Evolutionary conservation across 2,113 vertebrate species (phyloP), one percentile per base, ranked within the genome.

Genomic region (Malurus melanocephalus): DNA sequence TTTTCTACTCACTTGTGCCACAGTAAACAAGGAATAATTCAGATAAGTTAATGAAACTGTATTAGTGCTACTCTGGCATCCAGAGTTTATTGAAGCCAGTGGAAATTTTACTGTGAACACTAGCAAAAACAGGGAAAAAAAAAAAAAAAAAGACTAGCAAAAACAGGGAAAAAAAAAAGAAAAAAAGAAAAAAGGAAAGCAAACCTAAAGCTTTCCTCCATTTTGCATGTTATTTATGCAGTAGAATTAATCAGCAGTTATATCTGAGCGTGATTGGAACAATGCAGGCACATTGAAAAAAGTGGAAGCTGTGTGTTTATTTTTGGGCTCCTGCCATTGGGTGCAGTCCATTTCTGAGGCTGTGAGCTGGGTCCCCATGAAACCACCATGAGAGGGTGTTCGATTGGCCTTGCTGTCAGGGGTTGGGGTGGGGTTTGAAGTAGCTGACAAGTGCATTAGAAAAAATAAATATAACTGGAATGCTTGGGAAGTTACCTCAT

Each of bases 391-490:
- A 91, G 57, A 92, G 82, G 69, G 87, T 85, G 79, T 89, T 89
- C 26, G 56, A 93, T 33, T 93, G 72, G 88, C 57, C 74, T 82
- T 62, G 61, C 57, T 78, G 75, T 94, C 79, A 89, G 87, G 72
- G 62, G 55, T 22, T 57, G 76, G 94, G 92, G 88, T 95, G 86
- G 94, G 93, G 82, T 81, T 86, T 89, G 81, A 89, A 90, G 88
- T 83, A 85, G 89, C 74, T 89, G 92, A 94, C 93, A 91, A 94
- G 92, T 92, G 90, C 81, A 93, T 94, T 92, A 93, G 61, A 85
- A 88, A 95, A 95, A 95, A 95, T 95, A 95, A 95, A 95, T 95
- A 87, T 23, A 89, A 87, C 65, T 83, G 90, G 84, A 93, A 96
- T 92, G 88, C 45, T 84, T 94, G 88, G 73, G 81, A 94, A 93